Base-by-base conservation (phyloP, 92 coral and sea anemone species). In the Siderastrea siderea region DNA sequence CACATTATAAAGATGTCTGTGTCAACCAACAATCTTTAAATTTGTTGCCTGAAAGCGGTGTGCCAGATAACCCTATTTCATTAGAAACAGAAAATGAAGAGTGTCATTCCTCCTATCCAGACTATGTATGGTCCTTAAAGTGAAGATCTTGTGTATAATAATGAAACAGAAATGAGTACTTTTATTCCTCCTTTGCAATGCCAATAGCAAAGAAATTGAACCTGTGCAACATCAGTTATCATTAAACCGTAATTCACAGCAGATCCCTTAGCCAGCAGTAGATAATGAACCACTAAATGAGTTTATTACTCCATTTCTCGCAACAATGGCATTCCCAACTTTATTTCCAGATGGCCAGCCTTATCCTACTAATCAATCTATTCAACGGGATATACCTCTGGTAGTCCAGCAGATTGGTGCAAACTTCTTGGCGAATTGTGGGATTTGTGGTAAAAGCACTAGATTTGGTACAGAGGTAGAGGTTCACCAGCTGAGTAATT, bases 251-350 rank as follows among this genome's bases (percentile, higher is more conserved):
- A 26, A 26, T 26, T 26, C 38, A 0, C 79, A 74, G 50, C 62
- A 50, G 11, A 87, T 87, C 15, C 47, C 90, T 47, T 80, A 88
- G 90, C 90, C 87, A 67, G 68, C 90, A 87, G 83, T 75, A 74
- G 86, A 85, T 74, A 85, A 85, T 85, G 89, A 85, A 47, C 89
- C 89, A 54, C 78, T 78, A 0, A 85, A 85, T 85, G 83, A 85
- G 74, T 85, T 78, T 65, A 12, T 60, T 19, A 78, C 82, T 64
- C 82, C 89, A 61, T 78, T 63, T 76, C 75, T 85, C 38, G 85
- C 85, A 64, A 81, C 83, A 78, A 43, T 78, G 83, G 71, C 83
- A 59, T 78, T 78, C 69, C 83, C 81, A 76, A 53, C 62, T 11
- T 79, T 79, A 51, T 79, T 63, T 64, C 84, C 84, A n/a, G 84